These are phyloP conservation scores for Neosilurus hyrtlii DNA, from an alignment of 2,797 vertebrate species.

Conservation along the genomic window DNA sequence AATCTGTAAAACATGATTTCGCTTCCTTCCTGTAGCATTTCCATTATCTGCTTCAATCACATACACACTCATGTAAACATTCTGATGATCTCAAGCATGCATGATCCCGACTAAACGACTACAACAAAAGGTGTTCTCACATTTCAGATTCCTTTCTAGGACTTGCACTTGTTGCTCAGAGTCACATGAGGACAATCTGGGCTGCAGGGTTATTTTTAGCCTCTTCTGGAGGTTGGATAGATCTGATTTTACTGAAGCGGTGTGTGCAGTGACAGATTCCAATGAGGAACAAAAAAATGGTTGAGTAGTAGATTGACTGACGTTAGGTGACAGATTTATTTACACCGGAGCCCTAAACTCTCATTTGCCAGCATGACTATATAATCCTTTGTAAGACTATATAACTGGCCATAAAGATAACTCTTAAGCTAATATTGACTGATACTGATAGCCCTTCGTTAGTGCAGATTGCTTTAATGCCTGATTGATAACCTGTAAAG, in stretches of 20 bases:
- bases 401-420: slow-evolving; percentile 39
- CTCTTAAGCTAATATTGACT: slow-evolving; percentile 23
- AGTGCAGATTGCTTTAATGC: neutral
- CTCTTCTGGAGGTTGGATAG: slow-evolving; percentile 9
- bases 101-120: neutral
- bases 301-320: slow-evolving; percentile 15
- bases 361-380: neutral
- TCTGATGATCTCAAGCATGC: neutral
- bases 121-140: slow-evolving; percentile 17
- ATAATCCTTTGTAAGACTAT: neutral
- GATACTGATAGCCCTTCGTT: slow-evolving; percentile 7
- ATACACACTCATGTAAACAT: neutral
- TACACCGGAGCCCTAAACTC: neutral
- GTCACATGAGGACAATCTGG: slow-evolving; percentile 10
- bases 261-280: slow-evolving; percentile 1
- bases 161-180: neutral
- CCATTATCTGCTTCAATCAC: neutral
- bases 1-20: accelerated
- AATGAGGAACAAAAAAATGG: neutral
- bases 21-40: neutral
- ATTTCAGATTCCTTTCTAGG: slow-evolving; percentile 11
- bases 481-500: slow-evolving; percentile 12
- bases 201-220: slow-evolving; percentile 12
- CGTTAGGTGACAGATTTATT: neutral
- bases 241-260: slow-evolving; percentile 22